A percentile compares a stretch with the other conserved stretches of the same genome.
These are phyloP conservation scores for Drosophila tripunctata DNA, from an alignment of 2,888 invertebrate species.

Conservation along the genomic window DNA sequence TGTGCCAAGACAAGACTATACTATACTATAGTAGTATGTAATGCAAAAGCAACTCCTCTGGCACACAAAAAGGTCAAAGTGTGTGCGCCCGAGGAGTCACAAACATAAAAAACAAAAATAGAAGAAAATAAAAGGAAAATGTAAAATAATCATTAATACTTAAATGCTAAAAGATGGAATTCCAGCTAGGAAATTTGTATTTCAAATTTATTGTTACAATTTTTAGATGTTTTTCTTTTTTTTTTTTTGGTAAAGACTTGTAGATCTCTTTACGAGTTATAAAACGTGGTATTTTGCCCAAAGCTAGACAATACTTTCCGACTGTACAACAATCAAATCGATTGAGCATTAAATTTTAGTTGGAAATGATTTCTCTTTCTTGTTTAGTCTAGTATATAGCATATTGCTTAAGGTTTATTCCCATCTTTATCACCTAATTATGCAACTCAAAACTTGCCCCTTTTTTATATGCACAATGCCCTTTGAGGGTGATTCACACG, in stretches of 20 bases:
- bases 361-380: no score
- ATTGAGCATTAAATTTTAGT: no score
- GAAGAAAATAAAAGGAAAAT: background rate
- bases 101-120: background rate
- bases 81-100: constrained; percentile 49
- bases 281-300: background rate
- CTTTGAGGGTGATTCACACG: constrained; percentile 44
- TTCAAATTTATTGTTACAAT: background rate
- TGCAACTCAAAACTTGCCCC: constrained; percentile 32
- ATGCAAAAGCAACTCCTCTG: constrained; percentile 12
- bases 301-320: background rate
- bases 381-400: background rate
- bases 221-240: background rate
- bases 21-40: no score
- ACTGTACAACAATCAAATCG: background rate
- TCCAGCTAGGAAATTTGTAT: background rate
- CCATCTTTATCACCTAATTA: constrained; percentile 63
- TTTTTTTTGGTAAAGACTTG: background rate
- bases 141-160: constrained; percentile 19
- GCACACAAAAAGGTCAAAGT: constrained; percentile 57
- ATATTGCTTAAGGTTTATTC: background rate
- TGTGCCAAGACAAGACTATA: constrained; percentile 9
- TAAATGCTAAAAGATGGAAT: background rate
- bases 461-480: background rate
- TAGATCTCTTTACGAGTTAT: no score